Evolutionary conservation across 1,140 invertebrate species (phyloP).

Genomic region (Nymphalis io): DNA sequence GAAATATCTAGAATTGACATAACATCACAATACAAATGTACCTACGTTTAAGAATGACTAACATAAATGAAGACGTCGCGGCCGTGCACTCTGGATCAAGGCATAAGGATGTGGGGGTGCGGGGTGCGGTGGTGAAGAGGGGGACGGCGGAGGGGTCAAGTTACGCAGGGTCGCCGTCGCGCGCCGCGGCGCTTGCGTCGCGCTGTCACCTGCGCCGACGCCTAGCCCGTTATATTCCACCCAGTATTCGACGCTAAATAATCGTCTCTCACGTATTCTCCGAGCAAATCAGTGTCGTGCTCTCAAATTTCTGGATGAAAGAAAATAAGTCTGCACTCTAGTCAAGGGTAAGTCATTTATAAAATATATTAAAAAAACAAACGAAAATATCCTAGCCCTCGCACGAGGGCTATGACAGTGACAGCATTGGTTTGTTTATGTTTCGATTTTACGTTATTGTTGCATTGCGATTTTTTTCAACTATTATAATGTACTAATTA

Average conservation of each 20-base stretch:
- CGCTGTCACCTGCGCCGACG: conserved; percentile 60
- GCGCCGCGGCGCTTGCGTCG: conserved; percentile 70
- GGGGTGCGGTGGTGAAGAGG: conserved; percentile 7
- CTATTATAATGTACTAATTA: neutral
- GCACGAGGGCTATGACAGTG: conserved; percentile 59
- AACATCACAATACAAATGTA: neutral
- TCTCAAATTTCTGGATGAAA: neutral
- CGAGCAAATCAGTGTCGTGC: neutral
- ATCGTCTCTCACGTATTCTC: conserved; percentile 32
- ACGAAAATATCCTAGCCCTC: conserved; percentile 22
- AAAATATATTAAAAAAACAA: conserved; percentile 8
- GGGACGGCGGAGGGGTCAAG: conserved; percentile 40
- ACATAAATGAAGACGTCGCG: neutral
- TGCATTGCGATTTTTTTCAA: conserved; percentile 25
- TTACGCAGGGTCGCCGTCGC: conserved; percentile 53
- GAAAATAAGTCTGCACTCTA: neutral
- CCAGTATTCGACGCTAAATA: conserved; percentile 47
- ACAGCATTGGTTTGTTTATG: conserved; percentile 66
- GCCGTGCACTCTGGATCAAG: neutral
- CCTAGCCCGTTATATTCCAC: conserved; percentile 56
- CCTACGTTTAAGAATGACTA: neutral
- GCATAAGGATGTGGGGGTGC: conserved; percentile 18
- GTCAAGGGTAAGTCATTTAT: conserved; percentile 9
- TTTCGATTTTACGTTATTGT: conserved; percentile 46
- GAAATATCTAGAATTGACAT: neutral